Evolutionary conservation across 2,888 invertebrate genomes (phyloP).

Genomic region (Drosophila glabriapex): DNA sequence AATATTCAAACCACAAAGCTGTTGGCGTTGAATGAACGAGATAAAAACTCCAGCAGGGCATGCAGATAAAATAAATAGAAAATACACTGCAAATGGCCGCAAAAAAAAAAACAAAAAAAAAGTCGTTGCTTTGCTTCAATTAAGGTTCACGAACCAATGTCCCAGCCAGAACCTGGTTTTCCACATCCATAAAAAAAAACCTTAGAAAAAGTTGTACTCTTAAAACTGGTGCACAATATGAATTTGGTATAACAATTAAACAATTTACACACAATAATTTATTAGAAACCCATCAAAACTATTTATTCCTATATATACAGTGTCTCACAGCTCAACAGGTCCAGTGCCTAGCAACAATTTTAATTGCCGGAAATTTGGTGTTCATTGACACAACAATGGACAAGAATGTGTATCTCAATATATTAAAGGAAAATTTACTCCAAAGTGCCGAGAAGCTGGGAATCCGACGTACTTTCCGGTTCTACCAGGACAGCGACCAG

Average conservation of each 20-base stretch:
- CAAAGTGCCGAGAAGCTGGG: too few species aligned
- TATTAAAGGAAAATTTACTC: too few species aligned
- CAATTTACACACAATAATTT: not conserved
- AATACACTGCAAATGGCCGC: constrained; percentile 8
- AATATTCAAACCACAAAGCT: constrained; percentile 50
- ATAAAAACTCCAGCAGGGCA: constrained; percentile 33
- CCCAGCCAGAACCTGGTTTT: not conserved
- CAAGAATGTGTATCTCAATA: too few species aligned
- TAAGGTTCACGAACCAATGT: not conserved
- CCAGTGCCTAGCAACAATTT: too few species aligned
- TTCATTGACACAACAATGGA: too few species aligned
- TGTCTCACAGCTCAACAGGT: too few species aligned
- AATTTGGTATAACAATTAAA: not conserved
- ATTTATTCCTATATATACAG: not conserved
- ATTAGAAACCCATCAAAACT: not conserved
- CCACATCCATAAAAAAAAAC: not conserved
- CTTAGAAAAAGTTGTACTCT: not conserved
- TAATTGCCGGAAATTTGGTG: too few species aligned
- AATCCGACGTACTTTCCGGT: too few species aligned
- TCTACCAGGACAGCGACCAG: too few species aligned
- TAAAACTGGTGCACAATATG: not conserved
- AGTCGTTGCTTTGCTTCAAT: not conserved
- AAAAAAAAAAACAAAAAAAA: not conserved
- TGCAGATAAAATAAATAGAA: constrained; percentile 20
- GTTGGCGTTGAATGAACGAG: constrained; percentile 50